Base-by-base conservation (phyloP, 2,888 invertebrate species). In the Orchesella flavescens region DNA sequence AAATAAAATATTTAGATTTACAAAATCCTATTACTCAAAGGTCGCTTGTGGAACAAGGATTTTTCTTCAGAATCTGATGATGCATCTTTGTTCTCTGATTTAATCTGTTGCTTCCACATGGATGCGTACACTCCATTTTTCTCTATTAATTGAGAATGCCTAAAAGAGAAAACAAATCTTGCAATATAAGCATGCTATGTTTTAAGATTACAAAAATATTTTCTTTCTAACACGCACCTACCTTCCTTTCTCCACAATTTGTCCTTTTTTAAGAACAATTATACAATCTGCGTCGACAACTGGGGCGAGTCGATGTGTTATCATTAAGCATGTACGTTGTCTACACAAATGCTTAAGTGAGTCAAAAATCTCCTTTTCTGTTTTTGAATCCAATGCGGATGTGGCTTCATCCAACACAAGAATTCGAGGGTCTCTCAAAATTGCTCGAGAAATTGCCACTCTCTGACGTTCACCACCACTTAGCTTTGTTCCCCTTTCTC, bases 401-500 rank as follows among this genome's bases (percentile, higher is more conserved):
- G 88, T 89, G 12, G 89, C 91, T 89, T 92, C 92, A 89, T 92
- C 92, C 43, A 92, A 88, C 55, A 92, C 89, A 7, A 92, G 90
- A 85, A 92, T 90, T 74, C 89, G 89, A 0, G 92, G 92, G 17
- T 91, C 89, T 88, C 92, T 92, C 49, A 92, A 89, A 59, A 92
- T 89, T 1, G 92, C 92, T 81, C 92, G 88, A 1, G 92, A 92
- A 79, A 92, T 92, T 34, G 92, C 92, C 3, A 92, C 91, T 63
- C 92, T 88, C 88, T 92, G 92, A 87, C 92, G 92, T 89, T 92
- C 92, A 44, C 92, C 92, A 17, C 92, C 92, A 88, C 92, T 92
- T 86, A 92, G 88, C 87, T 91, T 92, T 82, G 92, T 89, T 2
- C 92, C 92, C 84, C 92, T 88, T 89, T 92, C 92, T 15, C 92